Percentiles rank a stretch among this genome's conserved stretches.
These are phyloP conservation scores for Nematolebias whitei DNA, from an alignment of 2,113 vertebrate genomes.

Conservation along the genomic window DNA sequence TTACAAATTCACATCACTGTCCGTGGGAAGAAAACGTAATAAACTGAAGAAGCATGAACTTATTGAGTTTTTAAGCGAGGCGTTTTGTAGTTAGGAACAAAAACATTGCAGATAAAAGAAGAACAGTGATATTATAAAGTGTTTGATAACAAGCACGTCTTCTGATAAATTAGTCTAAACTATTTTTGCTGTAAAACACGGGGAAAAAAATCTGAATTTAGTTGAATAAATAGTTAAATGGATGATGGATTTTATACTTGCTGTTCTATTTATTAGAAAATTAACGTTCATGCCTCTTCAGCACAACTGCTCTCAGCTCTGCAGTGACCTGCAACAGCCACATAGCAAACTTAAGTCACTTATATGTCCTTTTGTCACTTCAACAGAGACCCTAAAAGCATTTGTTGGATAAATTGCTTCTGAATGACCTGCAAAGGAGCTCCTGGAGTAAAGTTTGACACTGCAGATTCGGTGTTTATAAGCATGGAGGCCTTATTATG, in stretches of 20 bases:
- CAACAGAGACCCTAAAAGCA: constrained; percentile 40
- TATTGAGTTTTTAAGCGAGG: background rate
- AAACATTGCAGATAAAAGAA: no score
- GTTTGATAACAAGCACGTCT: background rate
- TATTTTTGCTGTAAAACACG: background rate
- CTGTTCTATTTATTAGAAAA: constrained; percentile 63
- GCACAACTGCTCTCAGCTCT: constrained; percentile 23
- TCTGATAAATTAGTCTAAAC: background rate
- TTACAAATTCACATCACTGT: background rate
- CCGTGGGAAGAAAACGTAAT: background rate
- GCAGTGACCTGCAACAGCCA: constrained; percentile 36
- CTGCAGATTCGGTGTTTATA: background rate
- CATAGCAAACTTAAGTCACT: constrained; percentile 25
- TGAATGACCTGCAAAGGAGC: constrained; percentile 48
- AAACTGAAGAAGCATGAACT: background rate
- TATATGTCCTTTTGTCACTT: constrained; percentile 62
- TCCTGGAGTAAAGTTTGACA: constrained; percentile 33
- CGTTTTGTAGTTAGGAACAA: no score
- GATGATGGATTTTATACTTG: no score
- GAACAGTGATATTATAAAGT: background rate
- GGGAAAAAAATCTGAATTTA: background rate
- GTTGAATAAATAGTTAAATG: constrained; percentile 15
- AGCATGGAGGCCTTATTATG: constrained; percentile 20
- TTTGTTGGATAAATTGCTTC: constrained; percentile 55
- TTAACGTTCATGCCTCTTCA: constrained; percentile 49